A percentile compares a stretch with the other conserved stretches of the same genome.
phyloP scores from a whole-genome alignment of 2,888 invertebrate genomes.

The Amorpha juglandis region DNA sequence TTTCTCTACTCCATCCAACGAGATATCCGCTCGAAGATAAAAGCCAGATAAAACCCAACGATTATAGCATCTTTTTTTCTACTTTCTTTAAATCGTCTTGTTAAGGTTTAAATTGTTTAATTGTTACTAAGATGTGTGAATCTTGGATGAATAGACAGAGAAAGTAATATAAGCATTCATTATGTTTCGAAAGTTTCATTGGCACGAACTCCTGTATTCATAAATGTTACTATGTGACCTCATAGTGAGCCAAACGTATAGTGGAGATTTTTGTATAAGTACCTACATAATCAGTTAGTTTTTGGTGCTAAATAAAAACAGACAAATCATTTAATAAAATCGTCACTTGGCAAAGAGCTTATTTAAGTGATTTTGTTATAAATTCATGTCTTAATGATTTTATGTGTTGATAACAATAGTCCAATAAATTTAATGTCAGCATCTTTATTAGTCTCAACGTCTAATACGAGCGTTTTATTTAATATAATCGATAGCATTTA shows the following conservation, averaged over 20 bases:
- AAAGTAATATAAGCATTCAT: constrained; percentile 50
- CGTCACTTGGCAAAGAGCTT: too few relatives aligned
- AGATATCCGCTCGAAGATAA: constrained; percentile 27
- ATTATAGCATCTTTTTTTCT: constrained; percentile 37
- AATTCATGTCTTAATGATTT: constrained; percentile 1
- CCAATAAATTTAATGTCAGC: background rate
- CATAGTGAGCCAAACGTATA: too few relatives aligned
- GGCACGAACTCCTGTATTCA: too few relatives aligned
- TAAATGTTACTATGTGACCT: too few relatives aligned
- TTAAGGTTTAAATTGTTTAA: constrained; percentile 45
- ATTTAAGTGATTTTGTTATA: too few relatives aligned
- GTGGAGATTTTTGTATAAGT: too few relatives aligned
- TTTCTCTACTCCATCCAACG: constrained; percentile 54
- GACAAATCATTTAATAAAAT: too few relatives aligned
- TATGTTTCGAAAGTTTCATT: constrained; percentile 34
- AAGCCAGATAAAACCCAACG: constrained; percentile 52
- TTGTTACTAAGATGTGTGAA: constrained; percentile 54
- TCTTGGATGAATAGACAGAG: constrained; percentile 46
- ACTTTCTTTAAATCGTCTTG: constrained; percentile 16
- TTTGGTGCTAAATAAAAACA: too few relatives aligned
- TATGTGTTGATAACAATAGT: background rate
- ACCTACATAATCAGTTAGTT: too few relatives aligned
- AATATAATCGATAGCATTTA: background rate
- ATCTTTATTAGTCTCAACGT: too few relatives aligned
- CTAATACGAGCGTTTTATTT: too few relatives aligned